These are phyloP conservation scores for Sinhomidia bicolor DNA, from an alignment of 2,888 invertebrate species.

Conservation along the genomic window DNA sequence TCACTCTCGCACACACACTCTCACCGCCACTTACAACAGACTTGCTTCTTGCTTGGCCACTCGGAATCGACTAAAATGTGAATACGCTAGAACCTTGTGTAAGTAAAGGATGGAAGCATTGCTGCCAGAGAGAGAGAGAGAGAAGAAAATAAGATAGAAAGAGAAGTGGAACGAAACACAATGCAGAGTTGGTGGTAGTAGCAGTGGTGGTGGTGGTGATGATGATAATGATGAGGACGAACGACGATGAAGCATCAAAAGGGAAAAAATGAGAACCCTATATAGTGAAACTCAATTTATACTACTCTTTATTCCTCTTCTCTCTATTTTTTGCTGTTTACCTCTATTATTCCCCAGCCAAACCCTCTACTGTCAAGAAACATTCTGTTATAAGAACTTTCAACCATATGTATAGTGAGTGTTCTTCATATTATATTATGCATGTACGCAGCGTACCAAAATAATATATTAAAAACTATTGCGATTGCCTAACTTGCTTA, in stretches of 20 bases:
- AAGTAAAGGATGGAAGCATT: neutral
- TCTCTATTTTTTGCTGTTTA: conserved; percentile 31
- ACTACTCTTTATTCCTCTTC: conserved; percentile 19
- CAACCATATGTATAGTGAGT: no score
- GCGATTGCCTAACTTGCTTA: neutral
- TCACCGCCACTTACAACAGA: conserved; percentile 41
- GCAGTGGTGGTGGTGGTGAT: neutral
- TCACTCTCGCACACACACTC: conserved; percentile 36
- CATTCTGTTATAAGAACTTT: no score
- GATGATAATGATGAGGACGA: conserved; percentile 40
- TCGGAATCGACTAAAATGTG: conserved; percentile 67
- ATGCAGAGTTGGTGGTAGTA: neutral
- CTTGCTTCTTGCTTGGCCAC: conserved; percentile 66
- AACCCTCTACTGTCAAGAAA: neutral
- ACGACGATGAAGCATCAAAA: conserved; percentile 55
- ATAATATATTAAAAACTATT: neutral
- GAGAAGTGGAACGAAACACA: conserved; percentile 59
- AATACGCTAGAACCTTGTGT: conserved; percentile 37
- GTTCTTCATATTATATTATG: neutral
- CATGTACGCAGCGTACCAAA: neutral
- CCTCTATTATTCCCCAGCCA: conserved; percentile 22
- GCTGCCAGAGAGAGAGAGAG: neutral
- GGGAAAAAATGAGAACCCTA: conserved; percentile 53
- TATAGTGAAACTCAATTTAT: neutral
- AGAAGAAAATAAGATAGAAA: conserved; percentile 9